Conservation (phyloP, 2,113 vertebrate genomes). For the Datnioides undecimradiatus region DNA sequence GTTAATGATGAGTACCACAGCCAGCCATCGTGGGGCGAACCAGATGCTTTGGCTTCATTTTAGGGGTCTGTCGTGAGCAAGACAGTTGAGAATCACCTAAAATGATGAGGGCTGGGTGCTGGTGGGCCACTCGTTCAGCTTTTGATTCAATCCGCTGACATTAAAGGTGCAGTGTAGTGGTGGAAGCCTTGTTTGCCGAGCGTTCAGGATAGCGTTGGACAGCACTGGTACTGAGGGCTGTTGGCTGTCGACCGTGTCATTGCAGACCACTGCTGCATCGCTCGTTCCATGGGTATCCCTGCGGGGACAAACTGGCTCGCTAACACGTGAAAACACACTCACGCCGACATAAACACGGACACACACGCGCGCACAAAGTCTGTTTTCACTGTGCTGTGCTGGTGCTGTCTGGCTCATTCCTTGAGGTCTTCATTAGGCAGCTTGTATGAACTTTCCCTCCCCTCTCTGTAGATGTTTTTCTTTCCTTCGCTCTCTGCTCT, state of each 20-base stretch:
- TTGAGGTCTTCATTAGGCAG: constrained; percentile 66
- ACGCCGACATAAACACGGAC: constrained; percentile 26
- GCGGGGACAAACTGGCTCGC: background rate
- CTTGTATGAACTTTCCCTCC: constrained; percentile 32
- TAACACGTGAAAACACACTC: constrained; percentile 17
- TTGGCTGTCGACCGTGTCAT: background rate
- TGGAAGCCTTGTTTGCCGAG: background rate
- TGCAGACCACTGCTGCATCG: background rate
- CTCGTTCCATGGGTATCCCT: background rate
- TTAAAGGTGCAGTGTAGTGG: background rate
- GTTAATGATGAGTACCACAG: too few relatives aligned
- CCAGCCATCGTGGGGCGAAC: too few relatives aligned
- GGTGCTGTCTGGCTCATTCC: constrained; percentile 67
- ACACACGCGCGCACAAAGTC: constrained; percentile 17
- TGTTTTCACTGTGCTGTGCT: constrained; percentile 66
- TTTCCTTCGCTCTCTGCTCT: background rate
- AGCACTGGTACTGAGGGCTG: constrained; percentile 5
- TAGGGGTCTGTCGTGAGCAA: too few relatives aligned
- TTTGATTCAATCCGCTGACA: constrained; percentile 8
- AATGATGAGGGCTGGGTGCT: background rate
- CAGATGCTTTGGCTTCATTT: too few relatives aligned
- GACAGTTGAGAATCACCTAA: background rate
- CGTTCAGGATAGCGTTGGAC: background rate
- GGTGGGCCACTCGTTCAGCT: background rate
- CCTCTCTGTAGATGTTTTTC: constrained; percentile 13